Evolutionary conservation across 1,140 invertebrate genomes (phyloP).

Genomic region (Pseudomyrmex concolor): DNA sequence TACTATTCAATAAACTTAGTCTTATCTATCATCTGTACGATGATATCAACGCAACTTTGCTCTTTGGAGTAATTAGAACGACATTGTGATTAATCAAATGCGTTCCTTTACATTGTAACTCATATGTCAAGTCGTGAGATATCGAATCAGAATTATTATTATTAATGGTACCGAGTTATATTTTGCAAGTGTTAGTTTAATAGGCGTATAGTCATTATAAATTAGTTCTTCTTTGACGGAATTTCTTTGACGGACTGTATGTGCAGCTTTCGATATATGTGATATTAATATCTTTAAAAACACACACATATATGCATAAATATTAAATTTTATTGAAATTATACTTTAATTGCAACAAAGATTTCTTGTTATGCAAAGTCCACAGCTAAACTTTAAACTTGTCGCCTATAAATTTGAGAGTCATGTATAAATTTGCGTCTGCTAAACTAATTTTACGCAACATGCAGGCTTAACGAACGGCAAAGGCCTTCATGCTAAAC

Average conservation of each 20-base stretch:
- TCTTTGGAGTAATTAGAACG: constrained; percentile 36
- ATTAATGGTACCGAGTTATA: no score
- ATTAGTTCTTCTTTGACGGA: no score
- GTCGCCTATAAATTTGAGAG: constrained; percentile 5
- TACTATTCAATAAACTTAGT: constrained; percentile 40
- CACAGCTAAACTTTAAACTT: not conserved
- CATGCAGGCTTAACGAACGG: constrained; percentile 66
- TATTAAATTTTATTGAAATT: not conserved
- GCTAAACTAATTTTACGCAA: constrained; percentile 68
- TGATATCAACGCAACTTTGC: constrained; percentile 39
- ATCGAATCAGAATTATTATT: not conserved
- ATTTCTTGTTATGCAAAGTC: not conserved
- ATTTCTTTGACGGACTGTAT: no score
- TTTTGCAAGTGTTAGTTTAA: no score
- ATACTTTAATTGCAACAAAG: not conserved
- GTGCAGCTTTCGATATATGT: no score
- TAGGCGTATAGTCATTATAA: no score
- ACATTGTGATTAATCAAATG: constrained; percentile 27
- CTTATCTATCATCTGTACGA: constrained; percentile 50
- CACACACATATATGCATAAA: no score
- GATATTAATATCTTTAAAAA: no score
- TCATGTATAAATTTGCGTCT: constrained; percentile 44
- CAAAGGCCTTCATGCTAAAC: constrained; percentile 76
- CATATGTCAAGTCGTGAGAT: constrained; percentile 9
- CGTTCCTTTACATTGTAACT: constrained; percentile 12